Base-by-base conservation (phyloP, 2,113 vertebrate species). In the Protobothrops flavoviridis region DNA sequence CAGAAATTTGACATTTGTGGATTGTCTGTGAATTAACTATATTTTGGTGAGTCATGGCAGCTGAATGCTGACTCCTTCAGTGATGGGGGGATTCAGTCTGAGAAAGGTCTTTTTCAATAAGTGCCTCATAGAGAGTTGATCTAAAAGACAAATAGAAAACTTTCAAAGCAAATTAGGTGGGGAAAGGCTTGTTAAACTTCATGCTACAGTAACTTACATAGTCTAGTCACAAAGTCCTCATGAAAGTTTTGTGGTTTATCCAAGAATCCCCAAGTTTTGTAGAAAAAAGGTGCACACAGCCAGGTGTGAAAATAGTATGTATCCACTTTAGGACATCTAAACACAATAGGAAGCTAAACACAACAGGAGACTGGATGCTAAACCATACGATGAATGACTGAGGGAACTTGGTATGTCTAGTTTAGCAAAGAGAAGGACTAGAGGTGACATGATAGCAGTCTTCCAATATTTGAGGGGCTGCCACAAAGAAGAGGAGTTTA, bases 31-130 rank as follows among this genome's bases (percentile, higher is more conserved):
- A 87, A 21, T 50, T 87, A 48, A 52, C 12, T 50, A 50, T 50
- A 50, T 8, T 50, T 50, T 98, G 99, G 99, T 99, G 98, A 98
- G 92, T 81, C 5, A 33, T 4, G 26, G 4, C 23, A 0, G 23
- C 52, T 2, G 26, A 26, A 81, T 4, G 55, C 21, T 89, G 1
- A 11, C 43, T 33, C 45, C 43, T 50, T 10, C 55, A 56, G 5
- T 5, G 55, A 20, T 56, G 3, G 55, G 4, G 4, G 55, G 64
- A 87, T 52, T 39, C 21, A 33, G n/a, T 9, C 17, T 69, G 48
- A 24, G 43, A 69, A 17, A 29, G 11, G 24, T 21, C 26, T 52
- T 52, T 0, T 2, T 23, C 55, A 20, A 56, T 20, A 56, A 56
- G 5, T 5, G 55, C 55, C 55, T 20, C 55, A 5, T 56, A 56